Evolutionary conservation across 2,797 vertebrate species (phyloP), one percentile per base, ranked within the genome.

Genomic region (Orientallactaga sibirica): DNA sequence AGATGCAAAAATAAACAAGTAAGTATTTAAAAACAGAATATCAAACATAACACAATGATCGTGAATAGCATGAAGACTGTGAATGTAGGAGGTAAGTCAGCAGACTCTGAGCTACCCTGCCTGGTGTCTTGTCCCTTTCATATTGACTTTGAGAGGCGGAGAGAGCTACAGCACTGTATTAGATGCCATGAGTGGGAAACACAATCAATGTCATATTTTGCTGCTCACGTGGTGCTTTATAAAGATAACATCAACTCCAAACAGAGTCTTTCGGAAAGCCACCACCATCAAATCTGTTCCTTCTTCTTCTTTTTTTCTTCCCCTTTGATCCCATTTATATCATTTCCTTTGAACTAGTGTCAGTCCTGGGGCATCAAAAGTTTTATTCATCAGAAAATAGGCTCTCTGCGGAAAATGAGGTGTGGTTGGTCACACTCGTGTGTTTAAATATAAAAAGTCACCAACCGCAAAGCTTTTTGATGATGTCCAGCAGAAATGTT

Each of bases 361-460:
- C 41, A 66, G 37, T 24, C 55, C 52, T 71, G 5, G 43, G 64
- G 19, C 37, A 84, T 41, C 85, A 84, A 74, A n/a, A 55, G 25
- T 87, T 86, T 83, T 79, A 70, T 77, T 90, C 74, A 55, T 37
- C 62, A 73, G 25, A 86, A 97, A 94, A 86, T 70, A 91, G 85
- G 66, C 80, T 73, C 18, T 41, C 15, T 19, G 1, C 41, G 18
- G 15, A 33, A 80, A 55, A 64, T 52, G 41, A 2, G 61, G 67
- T 20, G 25, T 10, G 8, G 25, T 33, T 16, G 22, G 29, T 86
- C 81, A 27, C 2, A 52, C 27, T 43, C 16, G 3, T 43, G 78
- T 24, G 52, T 64, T 93, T 96, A 73, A 92, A 94, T 92, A 92
- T 33, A 92, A 93, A 96, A 84, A 9, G 48, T 25, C 79, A 55